Base-by-base conservation (phyloP, 2,797 vertebrate genomes). In the Podargus strigoides region DNA sequence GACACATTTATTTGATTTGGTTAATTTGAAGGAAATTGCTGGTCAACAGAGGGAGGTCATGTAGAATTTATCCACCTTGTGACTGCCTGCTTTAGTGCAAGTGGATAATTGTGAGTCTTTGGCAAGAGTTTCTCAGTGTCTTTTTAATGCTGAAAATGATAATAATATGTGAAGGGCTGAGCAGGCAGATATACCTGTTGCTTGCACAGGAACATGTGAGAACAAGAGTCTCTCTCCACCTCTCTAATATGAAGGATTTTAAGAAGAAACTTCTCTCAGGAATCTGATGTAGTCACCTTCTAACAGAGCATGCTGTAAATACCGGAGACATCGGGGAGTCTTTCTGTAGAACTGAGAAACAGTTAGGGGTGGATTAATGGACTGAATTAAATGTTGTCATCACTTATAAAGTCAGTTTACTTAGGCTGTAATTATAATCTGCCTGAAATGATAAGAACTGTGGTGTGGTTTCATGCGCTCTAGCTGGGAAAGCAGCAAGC, bases 361-460 rank as follows among this genome's bases (percentile, higher is more conserved):
- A 69, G 78, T 87, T 42, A 67, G 75, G 68, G 58, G 56, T 70
- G 72, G 46, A 75, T 94, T 92, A 95, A 95, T 85, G 58, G 58
- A 32, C 85, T 66, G 90, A 87, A 93, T 84, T 87, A 92, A 92
- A 85, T 73, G 89, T 83, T 91, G 84, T 59, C 69, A 89, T 86
- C 62, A 17, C 62, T 78, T 69, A 75, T 83, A 69, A 87, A 95
- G 73, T 91, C 87, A 46, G 59, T 83, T 95, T 92, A 47, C 81
- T 78, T 47, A 55, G 86, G 42, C 88, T 90, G 67, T 90, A 95
- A 96, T 89, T 94, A 89, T 64, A 37, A 94, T 56, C 84, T 74
- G 30, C 64, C 75, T 53, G 72, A 68, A 89, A 89, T n/a, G 34
- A 21, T 42, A 12, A 87, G 88, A 85, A 49, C 64, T 53, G 60